Evolutionary conservation across 2,797 vertebrate genomes (phyloP).

Genomic region (Chanos chanos): DNA sequence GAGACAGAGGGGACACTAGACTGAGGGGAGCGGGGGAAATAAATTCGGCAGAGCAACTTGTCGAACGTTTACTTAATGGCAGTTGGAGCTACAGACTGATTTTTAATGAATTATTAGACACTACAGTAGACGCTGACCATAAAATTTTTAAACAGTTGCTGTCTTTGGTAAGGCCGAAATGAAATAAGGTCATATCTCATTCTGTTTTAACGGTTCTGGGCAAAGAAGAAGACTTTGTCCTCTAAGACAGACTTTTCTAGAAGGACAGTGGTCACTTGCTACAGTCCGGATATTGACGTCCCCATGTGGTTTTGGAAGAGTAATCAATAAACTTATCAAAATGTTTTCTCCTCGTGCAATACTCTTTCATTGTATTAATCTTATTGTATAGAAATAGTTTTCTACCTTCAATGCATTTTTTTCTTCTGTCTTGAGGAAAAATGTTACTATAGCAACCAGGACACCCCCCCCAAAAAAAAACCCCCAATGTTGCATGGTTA

Average conservation of each 20-base stretch:
- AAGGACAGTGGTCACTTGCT: too few species aligned
- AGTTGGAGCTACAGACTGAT: not conserved
- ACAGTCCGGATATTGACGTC: too few species aligned
- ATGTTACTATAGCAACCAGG: constrained; percentile 41
- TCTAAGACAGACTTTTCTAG: not conserved
- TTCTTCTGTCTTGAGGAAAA: constrained; percentile 12
- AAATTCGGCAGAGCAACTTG: not conserved
- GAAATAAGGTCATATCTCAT: not conserved
- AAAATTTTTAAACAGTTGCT: not conserved
- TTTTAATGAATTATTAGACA: not conserved
- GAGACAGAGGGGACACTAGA: constrained; percentile 3
- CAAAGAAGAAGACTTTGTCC: too few species aligned
- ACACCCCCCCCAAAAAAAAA: constrained; percentile 11
- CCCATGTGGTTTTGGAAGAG: too few species aligned
- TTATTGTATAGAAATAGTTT: too few species aligned
- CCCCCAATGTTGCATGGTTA: not conserved
- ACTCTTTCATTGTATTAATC: too few species aligned
- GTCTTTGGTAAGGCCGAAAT: not conserved
- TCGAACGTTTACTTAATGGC: not conserved
- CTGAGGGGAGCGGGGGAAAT: not conserved
- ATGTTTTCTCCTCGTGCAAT: too few species aligned
- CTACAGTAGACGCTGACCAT: not conserved
- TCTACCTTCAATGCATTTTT: constrained; percentile 12
- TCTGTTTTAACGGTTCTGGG: too few species aligned
- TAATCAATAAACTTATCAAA: too few species aligned